Evolutionary conservation across 2,888 invertebrate species (phyloP).

Genomic region (Seira ritae): DNA sequence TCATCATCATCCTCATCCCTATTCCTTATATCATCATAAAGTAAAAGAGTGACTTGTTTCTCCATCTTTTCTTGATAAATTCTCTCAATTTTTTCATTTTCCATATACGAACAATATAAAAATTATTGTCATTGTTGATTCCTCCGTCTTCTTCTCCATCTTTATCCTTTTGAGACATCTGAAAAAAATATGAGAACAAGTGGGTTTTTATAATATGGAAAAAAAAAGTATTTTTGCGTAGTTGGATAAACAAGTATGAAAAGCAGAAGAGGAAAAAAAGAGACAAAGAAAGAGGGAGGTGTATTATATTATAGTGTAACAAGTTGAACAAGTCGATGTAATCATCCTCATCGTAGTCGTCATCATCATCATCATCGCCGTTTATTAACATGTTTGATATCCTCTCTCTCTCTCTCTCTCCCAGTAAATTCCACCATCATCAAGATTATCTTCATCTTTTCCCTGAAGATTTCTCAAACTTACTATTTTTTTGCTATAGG

Average conservation of each 20-base stretch:
- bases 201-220: constrained; percentile 54
- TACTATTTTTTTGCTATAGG: background rate
- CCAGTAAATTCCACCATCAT: constrained; percentile 34
- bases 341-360: constrained; percentile 34
- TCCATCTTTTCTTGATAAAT: constrained; percentile 7
- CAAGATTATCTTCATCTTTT: constrained; percentile 22
- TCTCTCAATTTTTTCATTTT: constrained; percentile 36
- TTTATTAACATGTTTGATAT: constrained; percentile 47
- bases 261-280: constrained; percentile 7
- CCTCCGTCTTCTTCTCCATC: background rate
- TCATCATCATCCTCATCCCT: constrained; percentile 10
- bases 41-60: constrained; percentile 1
- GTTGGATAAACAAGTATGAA: constrained; percentile 50
- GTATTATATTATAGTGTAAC: constrained; percentile 30
- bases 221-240: constrained; percentile 53
- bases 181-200: constrained; percentile 41
- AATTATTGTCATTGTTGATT: constrained; percentile 45
- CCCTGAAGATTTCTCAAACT: constrained; percentile 22
- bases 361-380: constrained; percentile 34
- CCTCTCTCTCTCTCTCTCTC: constrained; percentile 10
- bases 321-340: constrained; percentile 55
- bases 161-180: constrained; percentile 9
- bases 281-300: constrained; percentile 19
- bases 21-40: no score
- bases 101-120: constrained; percentile 59